Conservation (phyloP, 2,888 invertebrate species). For the Malthinus seriepunctatus region DNA sequence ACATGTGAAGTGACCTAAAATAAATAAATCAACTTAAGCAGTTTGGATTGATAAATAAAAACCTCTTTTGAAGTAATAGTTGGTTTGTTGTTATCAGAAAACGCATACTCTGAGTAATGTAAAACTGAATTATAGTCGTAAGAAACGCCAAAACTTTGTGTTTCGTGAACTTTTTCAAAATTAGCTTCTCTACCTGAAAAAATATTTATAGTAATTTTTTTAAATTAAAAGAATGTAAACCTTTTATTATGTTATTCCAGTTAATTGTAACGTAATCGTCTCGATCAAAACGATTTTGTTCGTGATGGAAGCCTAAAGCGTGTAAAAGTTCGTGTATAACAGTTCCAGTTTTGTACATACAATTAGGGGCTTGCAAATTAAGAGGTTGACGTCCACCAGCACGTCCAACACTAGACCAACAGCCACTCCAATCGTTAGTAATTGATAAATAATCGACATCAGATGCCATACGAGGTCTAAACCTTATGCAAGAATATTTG, state of each 20-base stretch:
- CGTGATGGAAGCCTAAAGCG: constrained; percentile 78
- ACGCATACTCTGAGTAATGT: constrained; percentile 81
- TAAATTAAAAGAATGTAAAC: constrained; percentile 49
- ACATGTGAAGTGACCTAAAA: too few species aligned
- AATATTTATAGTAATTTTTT: background rate
- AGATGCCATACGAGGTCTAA: constrained; percentile 63
- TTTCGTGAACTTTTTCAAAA: constrained; percentile 68
- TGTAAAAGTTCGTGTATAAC: constrained; percentile 81
- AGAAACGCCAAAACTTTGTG: constrained; percentile 68
- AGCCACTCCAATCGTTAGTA: constrained; percentile 70
- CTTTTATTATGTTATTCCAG: constrained; percentile 69
- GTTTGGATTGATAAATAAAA: constrained; percentile 1
- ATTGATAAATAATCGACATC: constrained; percentile 73
- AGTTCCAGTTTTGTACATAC: constrained; percentile 73
- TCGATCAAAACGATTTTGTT: constrained; percentile 78
- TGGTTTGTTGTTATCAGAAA: constrained; percentile 70
- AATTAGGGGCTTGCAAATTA: constrained; percentile 76
- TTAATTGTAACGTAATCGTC: constrained; percentile 69
- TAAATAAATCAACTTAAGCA: too few species aligned
- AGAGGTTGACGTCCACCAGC: constrained; percentile 70
- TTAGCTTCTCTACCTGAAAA: constrained; percentile 65
- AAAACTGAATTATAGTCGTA: constrained; percentile 84
- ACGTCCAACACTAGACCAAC: constrained; percentile 81
- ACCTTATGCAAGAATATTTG: constrained; percentile 73
- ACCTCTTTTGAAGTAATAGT: constrained; percentile 73